Evolutionary conservation across 1,140 invertebrate genomes (phyloP).

Genomic region (Heliconius eleuchia): DNA sequence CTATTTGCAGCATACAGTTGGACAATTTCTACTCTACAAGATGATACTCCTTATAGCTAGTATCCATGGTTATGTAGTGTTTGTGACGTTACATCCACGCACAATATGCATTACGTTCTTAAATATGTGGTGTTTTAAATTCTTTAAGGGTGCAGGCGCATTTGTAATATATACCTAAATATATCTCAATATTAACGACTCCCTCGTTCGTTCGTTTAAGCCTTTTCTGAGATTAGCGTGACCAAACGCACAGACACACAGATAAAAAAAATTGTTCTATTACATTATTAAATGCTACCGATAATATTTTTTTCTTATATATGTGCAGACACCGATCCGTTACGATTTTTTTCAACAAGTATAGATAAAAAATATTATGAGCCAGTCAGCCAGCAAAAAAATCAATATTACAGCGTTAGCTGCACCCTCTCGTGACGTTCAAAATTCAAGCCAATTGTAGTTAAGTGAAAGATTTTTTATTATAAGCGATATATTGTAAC

Average conservation of each 20-base stretch:
- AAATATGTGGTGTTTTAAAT: neutral
- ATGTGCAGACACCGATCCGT: neutral
- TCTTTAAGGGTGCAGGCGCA: conserved; percentile 13
- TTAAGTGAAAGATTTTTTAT: conserved; percentile 7
- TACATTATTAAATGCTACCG: too few relatives aligned
- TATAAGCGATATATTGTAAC: neutral
- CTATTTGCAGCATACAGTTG: too few relatives aligned
- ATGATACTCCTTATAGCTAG: too few relatives aligned
- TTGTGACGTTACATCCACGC: conserved; percentile 56
- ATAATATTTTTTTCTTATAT: too few relatives aligned
- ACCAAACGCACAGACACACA: too few relatives aligned
- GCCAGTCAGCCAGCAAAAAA: neutral
- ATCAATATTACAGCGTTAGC: neutral
- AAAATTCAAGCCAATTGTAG: conserved; percentile 18
- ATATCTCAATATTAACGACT: too few relatives aligned
- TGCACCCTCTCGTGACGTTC: conserved; percentile 26
- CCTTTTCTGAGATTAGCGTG: too few relatives aligned
- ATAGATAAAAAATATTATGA: neutral
- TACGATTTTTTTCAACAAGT: too few relatives aligned
- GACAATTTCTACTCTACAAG: too few relatives aligned
- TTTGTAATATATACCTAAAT: neutral
- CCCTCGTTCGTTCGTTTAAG: too few relatives aligned
- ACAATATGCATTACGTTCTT: conserved; percentile 44
- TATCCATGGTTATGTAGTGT: conserved; percentile 13
- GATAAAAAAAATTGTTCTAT: too few relatives aligned